phyloP scores from a whole-genome alignment of 2,113 vertebrate genomes.

The Equus przewalskii region DNA sequence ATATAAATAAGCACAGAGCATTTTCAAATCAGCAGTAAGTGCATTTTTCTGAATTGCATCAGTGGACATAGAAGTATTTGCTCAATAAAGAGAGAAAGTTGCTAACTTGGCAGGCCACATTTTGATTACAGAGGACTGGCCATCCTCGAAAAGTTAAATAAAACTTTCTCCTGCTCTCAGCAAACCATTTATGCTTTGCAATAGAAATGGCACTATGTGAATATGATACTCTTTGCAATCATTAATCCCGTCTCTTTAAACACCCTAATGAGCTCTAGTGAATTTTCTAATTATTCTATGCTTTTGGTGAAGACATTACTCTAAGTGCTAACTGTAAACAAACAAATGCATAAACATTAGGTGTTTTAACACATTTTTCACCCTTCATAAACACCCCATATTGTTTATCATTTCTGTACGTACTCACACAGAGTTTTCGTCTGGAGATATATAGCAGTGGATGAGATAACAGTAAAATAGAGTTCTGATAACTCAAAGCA shows the following conservation, averaged over 20 bases:
- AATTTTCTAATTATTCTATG: constrained; percentile 23
- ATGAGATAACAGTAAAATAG: neutral
- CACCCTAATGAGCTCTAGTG: neutral
- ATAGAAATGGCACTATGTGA: constrained; percentile 12
- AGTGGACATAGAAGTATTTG: neutral
- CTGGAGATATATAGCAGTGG: neutral
- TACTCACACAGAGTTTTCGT: neutral
- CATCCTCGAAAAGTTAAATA: constrained; percentile 3
- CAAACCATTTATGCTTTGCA: constrained; percentile 23
- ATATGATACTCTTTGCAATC: neutral
- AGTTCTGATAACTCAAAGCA: neutral
- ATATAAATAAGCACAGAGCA: neutral
- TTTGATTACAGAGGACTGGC: neutral
- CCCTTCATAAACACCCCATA: neutral
- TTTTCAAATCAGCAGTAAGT: neutral
- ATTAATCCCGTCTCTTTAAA: constrained; percentile 28
- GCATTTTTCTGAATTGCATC: neutral
- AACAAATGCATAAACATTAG: neutral
- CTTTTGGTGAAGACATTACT: neutral
- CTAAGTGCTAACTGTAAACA: neutral
- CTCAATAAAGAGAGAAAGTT: neutral
- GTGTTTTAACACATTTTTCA: neutral
- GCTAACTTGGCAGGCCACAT: neutral
- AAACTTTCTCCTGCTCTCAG: neutral
- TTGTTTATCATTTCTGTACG: neutral